Base-by-base conservation (phyloP, 2,113 vertebrate species). In the Oxyruncus cristatus region DNA sequence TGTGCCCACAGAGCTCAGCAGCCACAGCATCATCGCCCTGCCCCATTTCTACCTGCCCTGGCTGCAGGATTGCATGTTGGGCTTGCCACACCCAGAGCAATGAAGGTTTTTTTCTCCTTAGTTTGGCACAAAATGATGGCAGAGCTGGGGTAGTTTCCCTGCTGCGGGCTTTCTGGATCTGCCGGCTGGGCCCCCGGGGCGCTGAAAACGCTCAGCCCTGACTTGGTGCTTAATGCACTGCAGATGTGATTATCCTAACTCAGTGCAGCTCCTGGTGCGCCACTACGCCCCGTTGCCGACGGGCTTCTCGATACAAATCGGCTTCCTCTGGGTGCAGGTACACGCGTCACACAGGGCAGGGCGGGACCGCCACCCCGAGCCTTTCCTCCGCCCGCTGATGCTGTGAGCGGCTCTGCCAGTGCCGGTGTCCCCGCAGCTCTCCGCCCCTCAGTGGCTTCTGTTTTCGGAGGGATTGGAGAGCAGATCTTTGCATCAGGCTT, bases 341-440 rank as follows among this genome's bases (percentile, higher is more conserved):
- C 46, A 42, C 30, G 2, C 3, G 5, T 37, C 56, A 42, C 11
- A 65, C 44, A 0, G 0, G 5, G 22, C 35, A 53, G 41, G 53
- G 59, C 66, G 35, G 41, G 7, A 4, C 44, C 23, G 47, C 15
- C 56, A 49, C 42, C 81, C 65, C 7, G n/a, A 72, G 67, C 65
- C 52, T 50, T 46, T 44, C 72, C 62, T 30, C 11, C 39, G 8
- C 3, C 1, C 42, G 39, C 22, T 26, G 35, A 62, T 37, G 23
- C 33, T 8, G 41, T 0, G 19, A 46, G 82, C 59, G 33, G 5
- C 79, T 68, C 63, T 12, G 58, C 49, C 22, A 3, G 39, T 2
- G 33, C 13, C 44, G 17, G 24, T 39, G 50, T 18, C 17, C 59
- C 30, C 33, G 56, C 83, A 55, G 66, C 46, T 19, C 46, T 21